Base-by-base conservation (phyloP, 1,140 invertebrate species). In the Drosophila orosa region DNA sequence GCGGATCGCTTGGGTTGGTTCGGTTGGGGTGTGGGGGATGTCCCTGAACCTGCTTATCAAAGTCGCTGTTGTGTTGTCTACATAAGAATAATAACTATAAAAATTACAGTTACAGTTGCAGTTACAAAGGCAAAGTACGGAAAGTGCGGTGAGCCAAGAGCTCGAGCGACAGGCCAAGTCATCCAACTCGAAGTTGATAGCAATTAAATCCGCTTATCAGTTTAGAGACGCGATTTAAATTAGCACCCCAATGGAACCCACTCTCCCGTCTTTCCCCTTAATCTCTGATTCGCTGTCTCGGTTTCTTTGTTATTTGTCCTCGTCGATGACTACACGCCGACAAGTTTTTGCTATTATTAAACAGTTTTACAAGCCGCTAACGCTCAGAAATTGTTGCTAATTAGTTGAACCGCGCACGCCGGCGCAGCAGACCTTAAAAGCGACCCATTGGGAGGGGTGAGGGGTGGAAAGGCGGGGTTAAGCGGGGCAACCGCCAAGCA, bases 301-400 rank as follows among this genome's bases (percentile, higher is more conserved):
- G 17, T 33, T 48, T 55, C 40, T 68, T 57, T 56, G 52, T 58
- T 61, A 39, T 72, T 68, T 42, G 80, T 83, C 75, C 80, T 83
- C 78, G 71, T 19, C 68, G 57, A 74, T 69, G 71, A 74, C 69
- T 45, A 42, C 33, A 33, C 45, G 69, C 59, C 74, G 62, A 75
- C 62, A 61, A 57, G 57, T 48, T 67, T 62, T 59, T 62, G 65
- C 54, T 78, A 83, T 83, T 79, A 89, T 79, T 89, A 87, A 87
- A 89, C 76, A 77, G 72, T 80, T 89, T 89, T 89, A 89, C 80
- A 89, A 89, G 84, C 84, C 80, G 84, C 84, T 89, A 89, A 89
- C 83, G 79, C 44, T 86, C 83, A 68, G 74, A 89, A 89, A 89
- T 89, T 89, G 84, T 65, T 89, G 84, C 84, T 89, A 89, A 89